Base-by-base conservation (phyloP, 2,888 invertebrate genomes). In the Trileptium ribeirensis region DNA sequence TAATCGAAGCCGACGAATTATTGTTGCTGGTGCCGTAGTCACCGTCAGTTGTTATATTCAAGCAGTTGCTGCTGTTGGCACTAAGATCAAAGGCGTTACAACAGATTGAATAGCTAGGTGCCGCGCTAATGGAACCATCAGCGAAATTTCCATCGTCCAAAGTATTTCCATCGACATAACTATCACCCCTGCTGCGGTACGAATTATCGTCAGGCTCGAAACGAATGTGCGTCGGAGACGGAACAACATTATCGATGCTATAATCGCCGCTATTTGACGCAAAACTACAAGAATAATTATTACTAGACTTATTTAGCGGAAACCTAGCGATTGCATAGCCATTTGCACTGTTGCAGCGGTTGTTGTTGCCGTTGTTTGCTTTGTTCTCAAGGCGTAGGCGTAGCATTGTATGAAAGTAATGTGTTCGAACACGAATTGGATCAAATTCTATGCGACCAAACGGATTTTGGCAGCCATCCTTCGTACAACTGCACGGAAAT, bases 321-420 rank as follows among this genome's bases (percentile, higher is more conserved):
- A 8, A 8, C n/a, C 34, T 75, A n/a, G 2, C 38, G 3, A 36
- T 36, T 15, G 37, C n/a, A 8, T 8, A 3, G 8, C 15, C 31
- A 8, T 31, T 29, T 8, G 77, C 34, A 51, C 8, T 24, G 8
- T 8, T 40, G 3, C 8, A 8, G 19, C 38, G 77, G 2, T 36
- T 8, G n/a, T 24, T 29, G 8, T 29, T 33, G 15, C 29, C 29
- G 29, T 33, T 67, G n/a, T n/a, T n/a, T n/a, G n/a, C n/a, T n/a
- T n/a, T n/a, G 1, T 78, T 36, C 3, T 67, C 67, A 29, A 74
- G 1, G 1, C 78, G 33, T 84, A 96, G 89, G 83, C 96, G 92
- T 96, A 97, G 96, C 79, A 97, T 91, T 0, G 97, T 98, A 88
- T 97, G 96, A 86, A 97, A 95, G 88, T 96, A 97, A 90, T 98